Percentiles rank a stretch among this genome's conserved stretches.
Conservation (phyloP, 2,113 vertebrate genomes). For the Axis porcinus region DNA sequence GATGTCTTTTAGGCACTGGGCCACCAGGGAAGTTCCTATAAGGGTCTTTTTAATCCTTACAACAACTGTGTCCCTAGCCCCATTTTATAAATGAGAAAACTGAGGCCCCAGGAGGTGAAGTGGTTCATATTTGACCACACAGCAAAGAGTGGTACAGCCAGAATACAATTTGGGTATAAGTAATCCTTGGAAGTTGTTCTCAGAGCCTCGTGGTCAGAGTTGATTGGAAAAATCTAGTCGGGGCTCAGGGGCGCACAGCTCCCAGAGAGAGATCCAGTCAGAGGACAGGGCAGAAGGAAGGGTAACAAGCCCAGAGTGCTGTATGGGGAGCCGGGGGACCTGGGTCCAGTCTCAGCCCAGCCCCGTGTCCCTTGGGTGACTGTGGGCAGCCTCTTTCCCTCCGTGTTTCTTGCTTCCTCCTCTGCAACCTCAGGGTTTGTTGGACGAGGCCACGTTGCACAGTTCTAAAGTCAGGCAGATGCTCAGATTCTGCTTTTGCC, state of each 20-base stretch:
- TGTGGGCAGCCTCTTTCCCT: fast-evolving
- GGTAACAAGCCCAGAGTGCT: fast-evolving
- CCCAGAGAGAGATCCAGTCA: neutral
- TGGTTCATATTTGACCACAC: neutral
- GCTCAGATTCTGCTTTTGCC: neutral
- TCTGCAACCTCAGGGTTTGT: neutral
- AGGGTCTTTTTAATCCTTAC: neutral
- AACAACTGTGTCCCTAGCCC: neutral
- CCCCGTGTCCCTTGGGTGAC: neutral
- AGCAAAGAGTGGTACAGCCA: neutral
- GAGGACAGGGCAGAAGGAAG: neutral
- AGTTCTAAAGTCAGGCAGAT: neutral
- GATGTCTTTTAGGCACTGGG: neutral
- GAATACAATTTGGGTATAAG: fast-evolving
- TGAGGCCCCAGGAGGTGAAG: neutral
- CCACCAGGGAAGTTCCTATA: neutral
- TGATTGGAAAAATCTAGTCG: neutral
- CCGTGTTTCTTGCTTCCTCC: neutral
- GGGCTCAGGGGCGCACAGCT: fast-evolving
- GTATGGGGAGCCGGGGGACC: fast-evolving
- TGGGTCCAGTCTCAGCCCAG: too few species aligned
- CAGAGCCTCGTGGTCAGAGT: neutral
- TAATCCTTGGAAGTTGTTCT: neutral
- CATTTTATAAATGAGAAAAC: neutral
- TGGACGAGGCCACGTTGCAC: fast-evolving